Evolutionary conservation across 2,888 invertebrate genomes (phyloP).

Genomic region (Minunthozetes semirufus): DNA sequence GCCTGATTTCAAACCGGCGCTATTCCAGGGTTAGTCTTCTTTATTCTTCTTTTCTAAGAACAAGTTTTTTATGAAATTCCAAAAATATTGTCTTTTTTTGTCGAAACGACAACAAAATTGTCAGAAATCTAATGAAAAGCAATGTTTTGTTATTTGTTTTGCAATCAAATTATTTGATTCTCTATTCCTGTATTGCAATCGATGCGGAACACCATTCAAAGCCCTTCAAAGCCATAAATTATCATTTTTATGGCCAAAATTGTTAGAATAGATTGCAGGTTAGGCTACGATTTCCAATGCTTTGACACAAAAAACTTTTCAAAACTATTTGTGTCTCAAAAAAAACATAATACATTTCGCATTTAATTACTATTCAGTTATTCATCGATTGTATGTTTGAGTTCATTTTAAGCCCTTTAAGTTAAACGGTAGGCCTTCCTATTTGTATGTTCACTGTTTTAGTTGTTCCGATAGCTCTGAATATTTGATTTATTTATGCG

Average conservation of each 20-base stretch:
- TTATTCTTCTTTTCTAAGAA: background rate
- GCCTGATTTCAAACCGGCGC: slow-evolving; percentile 36
- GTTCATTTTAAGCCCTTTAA: background rate
- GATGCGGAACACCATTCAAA: no score
- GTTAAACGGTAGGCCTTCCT: background rate
- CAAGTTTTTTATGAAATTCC: no score
- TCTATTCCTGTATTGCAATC: no score
- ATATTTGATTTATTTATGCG: slow-evolving; percentile 1
- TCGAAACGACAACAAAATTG: background rate
- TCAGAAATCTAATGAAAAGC: background rate
- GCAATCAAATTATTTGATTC: no score
- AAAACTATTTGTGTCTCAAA: no score
- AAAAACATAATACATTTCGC: background rate
- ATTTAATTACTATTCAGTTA: background rate
- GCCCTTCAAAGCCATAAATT: no score
- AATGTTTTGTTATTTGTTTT: no score
- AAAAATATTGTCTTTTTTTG: background rate
- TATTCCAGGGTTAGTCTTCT: slow-evolving; percentile 38
- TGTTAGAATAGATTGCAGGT: no score
- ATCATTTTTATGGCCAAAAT: no score
- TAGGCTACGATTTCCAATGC: no score
- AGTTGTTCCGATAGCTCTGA: background rate
- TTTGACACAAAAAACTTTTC: no score
- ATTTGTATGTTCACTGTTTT: background rate
- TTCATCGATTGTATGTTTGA: background rate